Base-by-base conservation (phyloP, 2,797 vertebrate species). In the Cuniculus paca region DNA sequence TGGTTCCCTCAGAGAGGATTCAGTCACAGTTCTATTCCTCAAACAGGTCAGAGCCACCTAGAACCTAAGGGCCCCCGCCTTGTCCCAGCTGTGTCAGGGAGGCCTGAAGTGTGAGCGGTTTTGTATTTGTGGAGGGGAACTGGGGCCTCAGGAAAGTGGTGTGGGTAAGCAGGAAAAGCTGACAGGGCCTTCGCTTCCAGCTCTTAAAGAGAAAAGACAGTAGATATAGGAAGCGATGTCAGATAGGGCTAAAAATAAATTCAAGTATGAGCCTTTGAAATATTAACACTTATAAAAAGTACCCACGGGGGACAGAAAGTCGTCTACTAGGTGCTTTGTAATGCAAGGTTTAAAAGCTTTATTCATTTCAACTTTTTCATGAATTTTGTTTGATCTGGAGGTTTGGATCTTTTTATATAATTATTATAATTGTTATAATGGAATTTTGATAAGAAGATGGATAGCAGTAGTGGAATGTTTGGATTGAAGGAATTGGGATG, bases 301-400 rank as follows among this genome's bases (percentile, higher is more conserved):
- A 10, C 74, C 19, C 77, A 42, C 5, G 39, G 77, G 79, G 24
- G 31, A 88, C 26, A 50, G 79, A 90, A 11, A 34, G 7, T 52
- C 61, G 22, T 86, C n/a, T 72, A 39, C 58, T 56, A 61, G 61
- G 45, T 94, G 50, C 54, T n/a, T 92, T 96, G 95, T 85, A 63
- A 79, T 60, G 79, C 19, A 80, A 87, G 26, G 48, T 79, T 96
- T 94, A 92, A 94, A 92, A 19, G 3, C 95, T 90, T 95, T 80
- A 60, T 61, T 96, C 54, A 72, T 83, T 97, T 96, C 84, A 54
- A 88, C 36, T 95, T 74, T 94, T 96, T 95, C 52, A 74, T 90
- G 72, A 75, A n/a, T 96, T 87, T 87, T 63, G 31, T 92, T 94
- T 88, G 85, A 65, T 65, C 79, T 63, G 42, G 61, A 1, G 16